Evolutionary conservation across 2,888 invertebrate genomes (phyloP), one percentile per base, ranked within the genome.

Genomic region (Andrena fulva): DNA sequence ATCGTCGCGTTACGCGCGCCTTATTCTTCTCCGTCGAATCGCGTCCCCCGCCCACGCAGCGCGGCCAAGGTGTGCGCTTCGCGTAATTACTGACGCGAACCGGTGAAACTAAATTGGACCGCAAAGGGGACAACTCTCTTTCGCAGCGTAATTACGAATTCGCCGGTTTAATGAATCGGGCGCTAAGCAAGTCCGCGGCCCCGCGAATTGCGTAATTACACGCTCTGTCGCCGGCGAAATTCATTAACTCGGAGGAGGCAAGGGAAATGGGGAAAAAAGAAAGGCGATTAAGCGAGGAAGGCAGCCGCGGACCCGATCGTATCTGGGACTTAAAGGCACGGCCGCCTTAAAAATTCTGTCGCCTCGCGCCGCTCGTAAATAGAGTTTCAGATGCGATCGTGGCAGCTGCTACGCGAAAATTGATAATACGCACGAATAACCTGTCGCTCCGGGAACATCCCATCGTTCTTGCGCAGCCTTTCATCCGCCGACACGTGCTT

Each of bases 201-300:
- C 50, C 69, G 62, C 80, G 73, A 68, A 69, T 20, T 68, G 56
- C 59, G 77, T 68, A 80, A 81, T 81, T 81, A 80, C 73, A 80
- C 80, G 80, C 67, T 80, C 80, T 69, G 80, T 77, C 80, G 62
- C 80, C 73, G 80, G 56, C 68, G 80, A 80, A 79, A 80, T 80
- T 80, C 80, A 71, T 80, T 73, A 24, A 5, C 35, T 12, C 16
- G 31, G 1, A 16, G 2, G 27, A 12, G 20, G 2, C 31, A 16
- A 66, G 5, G n/a, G 42, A 42, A 27, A 20, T 33, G n/a, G 2
- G 12, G 12, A 31, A n/a, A 16, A 50, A 50, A 50, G 10, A 50
- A 24, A 12, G 24, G 64, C 42, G 33, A 67, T 20, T 29, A 52
- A 60, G 59, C 20, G 66, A 67, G 52, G 67, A 67, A 42, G 29